phyloP scores from a whole-genome alignment of 2,888 invertebrate species.

The Lepidochitona cinerea region DNA sequence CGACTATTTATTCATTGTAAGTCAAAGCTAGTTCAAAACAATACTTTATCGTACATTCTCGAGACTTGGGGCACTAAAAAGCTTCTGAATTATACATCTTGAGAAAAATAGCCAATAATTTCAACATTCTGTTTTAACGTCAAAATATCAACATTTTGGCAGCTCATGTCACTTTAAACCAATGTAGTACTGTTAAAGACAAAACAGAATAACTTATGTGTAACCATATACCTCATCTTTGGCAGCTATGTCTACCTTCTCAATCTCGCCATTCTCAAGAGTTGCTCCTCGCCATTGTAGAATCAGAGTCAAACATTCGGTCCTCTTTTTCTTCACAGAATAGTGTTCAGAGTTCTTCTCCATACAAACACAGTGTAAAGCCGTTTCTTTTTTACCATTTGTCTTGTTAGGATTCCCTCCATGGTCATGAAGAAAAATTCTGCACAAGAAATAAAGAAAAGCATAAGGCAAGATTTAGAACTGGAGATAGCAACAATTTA shows the following conservation, averaged over 20 bases:
- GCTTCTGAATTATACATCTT: too few relatives aligned
- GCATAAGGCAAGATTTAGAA: background rate
- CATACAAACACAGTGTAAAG: slow-evolving; percentile 77
- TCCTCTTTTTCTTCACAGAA: slow-evolving; percentile 70
- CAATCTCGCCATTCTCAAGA: slow-evolving; percentile 74
- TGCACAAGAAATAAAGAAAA: slow-evolving; percentile 46
- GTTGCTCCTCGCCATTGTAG: slow-evolving; percentile 77
- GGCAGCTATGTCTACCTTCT: slow-evolving; percentile 76
- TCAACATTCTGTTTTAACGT: too few relatives aligned
- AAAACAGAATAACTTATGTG: too few relatives aligned
- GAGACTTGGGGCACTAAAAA: too few relatives aligned
- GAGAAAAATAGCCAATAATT: too few relatives aligned
- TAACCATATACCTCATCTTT: slow-evolving; percentile 75
- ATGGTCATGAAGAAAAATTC: slow-evolving; percentile 78
- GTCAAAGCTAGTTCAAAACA: too few relatives aligned
- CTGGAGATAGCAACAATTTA: background rate
- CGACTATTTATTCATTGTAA: too few relatives aligned
- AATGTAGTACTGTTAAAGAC: too few relatives aligned
- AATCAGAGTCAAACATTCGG: slow-evolving; percentile 77
- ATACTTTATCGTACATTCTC: too few relatives aligned
- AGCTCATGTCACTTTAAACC: too few relatives aligned
- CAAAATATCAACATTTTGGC: too few relatives aligned
- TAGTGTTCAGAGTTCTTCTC: slow-evolving; percentile 54
- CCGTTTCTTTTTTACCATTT: slow-evolving; percentile 77
- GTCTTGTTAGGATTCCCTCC: slow-evolving; percentile 81